phyloP scores from a whole-genome alignment of 1,140 invertebrate species.

The Brachystomella parvula region DNA sequence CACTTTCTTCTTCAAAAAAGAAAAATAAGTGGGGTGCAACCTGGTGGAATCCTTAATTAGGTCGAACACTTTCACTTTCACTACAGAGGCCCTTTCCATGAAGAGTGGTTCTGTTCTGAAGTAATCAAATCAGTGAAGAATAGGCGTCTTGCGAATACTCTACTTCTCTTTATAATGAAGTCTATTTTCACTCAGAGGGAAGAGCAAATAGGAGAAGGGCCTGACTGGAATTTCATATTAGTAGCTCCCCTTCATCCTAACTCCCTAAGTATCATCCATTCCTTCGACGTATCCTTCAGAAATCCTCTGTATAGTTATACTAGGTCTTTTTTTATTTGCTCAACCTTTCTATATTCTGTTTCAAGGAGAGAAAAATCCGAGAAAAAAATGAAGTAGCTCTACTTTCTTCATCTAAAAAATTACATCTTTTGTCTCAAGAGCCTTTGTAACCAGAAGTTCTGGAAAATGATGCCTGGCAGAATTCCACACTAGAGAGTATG shows the following conservation, averaged over 20 bases:
- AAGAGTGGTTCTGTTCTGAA: neutral
- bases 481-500: no score
- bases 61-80: neutral
- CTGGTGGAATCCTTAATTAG: conserved; percentile 3
- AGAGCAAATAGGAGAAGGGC: conserved; percentile 2
- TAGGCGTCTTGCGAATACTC: neutral
- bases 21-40: no score
- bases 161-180: neutral
- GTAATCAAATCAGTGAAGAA: neutral
- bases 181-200: conserved; percentile 2
- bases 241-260: no score
- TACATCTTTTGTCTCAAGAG: no score
- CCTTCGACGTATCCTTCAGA: neutral
- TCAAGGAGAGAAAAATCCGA: neutral
- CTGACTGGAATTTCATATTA: neutral
- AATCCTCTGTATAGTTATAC: neutral
- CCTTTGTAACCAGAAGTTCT: no score
- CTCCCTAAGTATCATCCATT: no score
- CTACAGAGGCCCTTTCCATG: no score
- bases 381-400: neutral
- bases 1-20: no score
- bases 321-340: neutral
- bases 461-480: no score
- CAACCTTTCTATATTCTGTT: neutral
- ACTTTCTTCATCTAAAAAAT: neutral